Conservation (phyloP, 2,888 invertebrate genomes). For the Aquatica leii region DNA sequence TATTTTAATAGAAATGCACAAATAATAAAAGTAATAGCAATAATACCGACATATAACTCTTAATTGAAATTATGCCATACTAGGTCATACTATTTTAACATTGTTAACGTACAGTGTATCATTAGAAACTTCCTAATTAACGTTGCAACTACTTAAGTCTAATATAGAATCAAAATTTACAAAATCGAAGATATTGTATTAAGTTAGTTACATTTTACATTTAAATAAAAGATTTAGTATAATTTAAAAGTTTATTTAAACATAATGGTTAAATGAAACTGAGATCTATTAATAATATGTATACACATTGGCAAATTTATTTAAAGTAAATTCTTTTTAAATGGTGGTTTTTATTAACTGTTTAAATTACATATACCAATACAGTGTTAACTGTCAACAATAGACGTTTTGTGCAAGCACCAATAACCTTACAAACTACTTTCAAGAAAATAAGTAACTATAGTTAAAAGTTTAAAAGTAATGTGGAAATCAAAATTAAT, state of each 20-base stretch:
- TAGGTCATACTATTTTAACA: no score
- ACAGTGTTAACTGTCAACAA: slow-evolving; percentile 44
- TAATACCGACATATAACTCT: no score
- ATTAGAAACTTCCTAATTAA: no score
- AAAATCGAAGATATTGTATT: no score
- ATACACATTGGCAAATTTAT: slow-evolving; percentile 22
- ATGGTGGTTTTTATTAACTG: slow-evolving; percentile 47
- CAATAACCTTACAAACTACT: slow-evolving; percentile 45
- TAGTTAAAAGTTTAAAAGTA: slow-evolving; percentile 26
- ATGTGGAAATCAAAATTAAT: slow-evolving; percentile 39
- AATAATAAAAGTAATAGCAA: no score
- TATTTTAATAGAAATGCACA: no score
- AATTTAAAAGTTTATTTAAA: slow-evolving; percentile 48
- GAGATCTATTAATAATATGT: slow-evolving; percentile 40
- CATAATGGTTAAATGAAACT: slow-evolving; percentile 46
- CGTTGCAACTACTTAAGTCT: no score
- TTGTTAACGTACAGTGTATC: no score
- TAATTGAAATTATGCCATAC: no score
- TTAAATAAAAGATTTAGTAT: not conserved
- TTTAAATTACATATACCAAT: slow-evolving; percentile 44
- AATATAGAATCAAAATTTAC: no score
- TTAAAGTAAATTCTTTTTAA: slow-evolving; percentile 45
- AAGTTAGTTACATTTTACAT: no score
- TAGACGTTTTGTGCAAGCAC: slow-evolving; percentile 56
- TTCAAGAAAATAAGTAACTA: slow-evolving; percentile 38